Percentiles rank a stretch among this genome's conserved stretches.
Conservation (phyloP, 2,888 invertebrate species). For the Perizoma affinitatum region DNA sequence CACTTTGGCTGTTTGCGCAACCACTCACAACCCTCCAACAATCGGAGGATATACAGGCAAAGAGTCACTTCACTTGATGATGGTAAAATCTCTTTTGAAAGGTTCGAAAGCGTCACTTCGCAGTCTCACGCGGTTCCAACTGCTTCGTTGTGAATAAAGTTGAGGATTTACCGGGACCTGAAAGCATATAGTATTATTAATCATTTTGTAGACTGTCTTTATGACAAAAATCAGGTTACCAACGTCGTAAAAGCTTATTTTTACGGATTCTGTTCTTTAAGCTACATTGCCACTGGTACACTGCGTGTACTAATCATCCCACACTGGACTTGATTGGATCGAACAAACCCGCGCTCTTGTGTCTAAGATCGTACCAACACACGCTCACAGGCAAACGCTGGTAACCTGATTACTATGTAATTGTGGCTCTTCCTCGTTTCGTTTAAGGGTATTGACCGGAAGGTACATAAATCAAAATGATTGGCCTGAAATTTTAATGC, state of each 20-base stretch:
- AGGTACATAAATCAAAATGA: constrained; percentile 33
- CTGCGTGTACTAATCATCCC: too few relatives aligned
- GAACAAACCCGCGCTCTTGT: not conserved
- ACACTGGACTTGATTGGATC: too few relatives aligned
- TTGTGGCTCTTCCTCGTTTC: constrained; percentile 13
- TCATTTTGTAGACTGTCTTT: constrained; percentile 45
- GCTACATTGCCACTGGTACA: too few relatives aligned
- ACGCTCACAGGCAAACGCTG: not conserved
- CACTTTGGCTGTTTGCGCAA: constrained; percentile 74
- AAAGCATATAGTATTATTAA: constrained; percentile 57
- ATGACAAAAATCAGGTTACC: constrained; percentile 3
- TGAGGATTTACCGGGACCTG: constrained; percentile 49
- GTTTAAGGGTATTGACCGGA: constrained; percentile 43
- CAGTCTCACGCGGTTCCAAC: constrained; percentile 1
- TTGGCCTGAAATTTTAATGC: constrained; percentile 28
- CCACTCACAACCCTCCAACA: constrained; percentile 59
- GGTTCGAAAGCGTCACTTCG: constrained; percentile 2
- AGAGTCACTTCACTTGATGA: constrained; percentile 1
- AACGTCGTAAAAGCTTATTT: too few relatives aligned
- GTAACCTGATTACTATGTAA: constrained; percentile 39
- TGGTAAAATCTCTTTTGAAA: constrained; percentile 7
- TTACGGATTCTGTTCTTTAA: too few relatives aligned
- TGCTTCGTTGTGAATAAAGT: not conserved
- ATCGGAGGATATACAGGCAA: constrained; percentile 59
- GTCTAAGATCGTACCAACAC: too few relatives aligned